phyloP scores from a whole-genome alignment of 2,113 vertebrate genomes.

The Synodontis membranacea region DNA sequence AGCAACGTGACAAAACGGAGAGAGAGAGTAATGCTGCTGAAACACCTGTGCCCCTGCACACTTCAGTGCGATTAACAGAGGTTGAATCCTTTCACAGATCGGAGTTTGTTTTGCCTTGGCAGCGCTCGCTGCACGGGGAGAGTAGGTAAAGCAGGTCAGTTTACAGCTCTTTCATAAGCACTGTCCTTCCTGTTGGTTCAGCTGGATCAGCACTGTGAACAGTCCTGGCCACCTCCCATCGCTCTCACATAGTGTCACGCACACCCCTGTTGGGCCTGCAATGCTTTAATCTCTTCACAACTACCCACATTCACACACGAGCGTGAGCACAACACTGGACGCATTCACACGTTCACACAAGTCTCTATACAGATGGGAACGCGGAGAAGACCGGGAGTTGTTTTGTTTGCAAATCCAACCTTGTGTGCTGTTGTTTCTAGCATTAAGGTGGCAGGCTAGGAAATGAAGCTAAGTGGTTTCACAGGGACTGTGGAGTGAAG shows the following conservation, averaged over 20 bases:
- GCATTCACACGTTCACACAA: constrained; percentile 33
- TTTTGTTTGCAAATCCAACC: constrained; percentile 50
- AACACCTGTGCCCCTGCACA: constrained; percentile 33
- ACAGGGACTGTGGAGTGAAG: constrained; percentile 49
- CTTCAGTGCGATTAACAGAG: constrained; percentile 1
- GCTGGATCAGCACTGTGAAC: constrained; percentile 48
- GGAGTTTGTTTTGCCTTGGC: constrained; percentile 45
- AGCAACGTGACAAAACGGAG: constrained; percentile 21
- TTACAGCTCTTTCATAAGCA: constrained; percentile 44
- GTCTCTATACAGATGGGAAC: constrained; percentile 19
- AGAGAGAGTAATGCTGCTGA: constrained; percentile 15
- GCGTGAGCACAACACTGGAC: constrained; percentile 17
- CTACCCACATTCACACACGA: constrained; percentile 4
- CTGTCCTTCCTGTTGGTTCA: constrained; percentile 49
- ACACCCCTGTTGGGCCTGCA: constrained; percentile 22
- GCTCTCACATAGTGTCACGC: constrained; percentile 21
- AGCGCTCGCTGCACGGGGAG: constrained; percentile 2
- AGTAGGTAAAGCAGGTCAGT: constrained; percentile 49
- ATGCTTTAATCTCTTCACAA: constrained; percentile 28
- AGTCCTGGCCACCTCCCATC: constrained; percentile 37
- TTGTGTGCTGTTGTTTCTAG: constrained; percentile 46
- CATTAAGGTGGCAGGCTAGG: constrained; percentile 47
- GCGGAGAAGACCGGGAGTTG: constrained; percentile 16
- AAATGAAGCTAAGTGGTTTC: constrained; percentile 58
- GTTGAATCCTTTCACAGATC: constrained; percentile 20